Evolutionary conservation across 2,797 vertebrate species (phyloP), one percentile per base, ranked within the genome.

Genomic region (Setipinna tenuifilis): DNA sequence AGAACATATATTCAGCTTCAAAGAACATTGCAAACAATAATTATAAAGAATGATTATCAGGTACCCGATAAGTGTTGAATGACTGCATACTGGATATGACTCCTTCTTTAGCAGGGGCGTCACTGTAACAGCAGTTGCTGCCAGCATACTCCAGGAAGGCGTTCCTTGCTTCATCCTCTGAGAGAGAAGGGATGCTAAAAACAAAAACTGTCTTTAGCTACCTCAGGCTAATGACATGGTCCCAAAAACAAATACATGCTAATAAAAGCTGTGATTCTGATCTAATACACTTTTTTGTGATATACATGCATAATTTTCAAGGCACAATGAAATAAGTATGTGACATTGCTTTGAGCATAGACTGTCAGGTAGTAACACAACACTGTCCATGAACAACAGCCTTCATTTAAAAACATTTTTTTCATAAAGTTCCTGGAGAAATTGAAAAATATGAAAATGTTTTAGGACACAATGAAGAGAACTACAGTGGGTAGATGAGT

Each of bases 51-150:
- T 2, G 2, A 2, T 21, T 16, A 0, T 14, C 68, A 75, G 5
- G 68, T 86, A 89, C 88, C 54, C 88, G 82, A 85, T 86, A 90
- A 14, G 89, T 90, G 86, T 88, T 86, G 86, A 87, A 90, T 31
- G 84, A 44, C 28, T 90, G 85, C 81, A 85, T 88, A 17, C 59
- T 84, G 23, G 84, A 87, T 17, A 88, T 88, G 28, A 83, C 84
- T 1, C 87, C 86, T 11, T 87, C 44, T 78, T 23, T 59, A 0
- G 71, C 89, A 35, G 89, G 89, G n/a, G 16, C 71, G 28, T 44
- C 10, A 0, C 86, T 84, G 65, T 86, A 90, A 54, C 89, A 90
- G 59, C 87, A 88, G 0, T 90, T 61, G 54, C 12, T 80, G 16
- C 48, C 19, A 23, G 44, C 89, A 65, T 61, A 87, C 1, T 83